Evolutionary conservation across 2,888 invertebrate species (phyloP), one percentile per base, ranked within the genome.

Genomic region (Mesorhabditis belari): DNA sequence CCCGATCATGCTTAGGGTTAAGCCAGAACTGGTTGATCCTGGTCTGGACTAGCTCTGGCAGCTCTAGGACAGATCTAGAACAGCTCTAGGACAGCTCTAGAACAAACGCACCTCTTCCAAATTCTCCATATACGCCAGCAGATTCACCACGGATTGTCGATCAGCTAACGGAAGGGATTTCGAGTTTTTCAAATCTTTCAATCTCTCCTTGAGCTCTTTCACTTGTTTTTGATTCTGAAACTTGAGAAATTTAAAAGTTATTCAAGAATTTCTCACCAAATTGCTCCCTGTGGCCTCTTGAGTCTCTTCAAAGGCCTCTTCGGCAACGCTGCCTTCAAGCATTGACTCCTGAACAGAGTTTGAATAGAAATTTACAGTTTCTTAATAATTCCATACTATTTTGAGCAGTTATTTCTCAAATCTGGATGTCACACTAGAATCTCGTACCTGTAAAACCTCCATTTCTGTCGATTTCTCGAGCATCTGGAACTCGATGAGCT

Each of bases 401-500:
- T n/a, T n/a, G n/a, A n/a, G n/a, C n/a, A n/a, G n/a, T n/a, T n/a
- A n/a, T n/a, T n/a, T n/a, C n/a, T n/a, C n/a, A n/a, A n/a, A n/a
- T n/a, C n/a, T n/a, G n/a, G 17, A 35, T 17, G 35, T 35, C 35
- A 35, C 6, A 1, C 12, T n/a, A 21, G 21, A 51, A 23, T 23
- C 17, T 19, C n/a, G n/a, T 23, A 19, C n/a, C 17, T 51, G 17
- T n/a, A n/a, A n/a, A 19, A 19, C 21, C 27, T 54, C 54, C 17
- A 19, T 24, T 17, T 52, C 44, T 55, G 58, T 66, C 29, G 56
- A 65, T 50, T 67, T 59, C 51, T 76, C 76, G 44, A 75, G 63
- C 25, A 74, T 62, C 65, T 79, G 79, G 58, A 79, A 79, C 60
- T 79, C 79, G 49, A 80, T 69, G 19, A 80, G 65, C 49, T 79